Percentiles rank a stretch among this genome's conserved stretches.
Evolutionary conservation across 1,140 invertebrate genomes (phyloP).

Genomic region (Babylonia areolata): DNA sequence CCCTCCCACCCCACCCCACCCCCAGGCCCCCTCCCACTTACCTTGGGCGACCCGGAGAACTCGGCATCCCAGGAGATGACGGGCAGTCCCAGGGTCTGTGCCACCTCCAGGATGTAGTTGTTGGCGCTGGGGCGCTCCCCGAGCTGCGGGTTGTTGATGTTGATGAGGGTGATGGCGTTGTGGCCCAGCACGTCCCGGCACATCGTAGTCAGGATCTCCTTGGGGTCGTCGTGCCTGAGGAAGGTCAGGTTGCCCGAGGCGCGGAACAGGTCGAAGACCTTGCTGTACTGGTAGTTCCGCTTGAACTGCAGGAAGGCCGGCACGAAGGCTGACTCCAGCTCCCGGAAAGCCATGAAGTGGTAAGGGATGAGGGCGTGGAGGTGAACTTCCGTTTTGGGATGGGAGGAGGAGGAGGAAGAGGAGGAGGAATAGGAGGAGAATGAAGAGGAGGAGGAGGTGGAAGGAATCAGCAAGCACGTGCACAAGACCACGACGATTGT

Average conservation of each 20-base stretch:
- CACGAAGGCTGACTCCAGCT: constrained; percentile 34
- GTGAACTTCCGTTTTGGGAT: constrained; percentile 35
- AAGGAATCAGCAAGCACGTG: background rate
- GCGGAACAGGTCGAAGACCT: constrained; percentile 10
- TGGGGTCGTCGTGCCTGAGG: constrained; percentile 40
- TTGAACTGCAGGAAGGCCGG: constrained; percentile 35
- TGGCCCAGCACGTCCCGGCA: constrained; percentile 48
- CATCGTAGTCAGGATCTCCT: constrained; percentile 50
- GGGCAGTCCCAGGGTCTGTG: constrained; percentile 47
- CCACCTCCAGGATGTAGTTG: constrained; percentile 48
- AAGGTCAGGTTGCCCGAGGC: constrained; percentile 32
- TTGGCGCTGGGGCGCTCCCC: constrained; percentile 38
- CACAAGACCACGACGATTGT: background rate
- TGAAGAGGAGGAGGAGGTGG: background rate
- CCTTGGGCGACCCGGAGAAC: constrained; percentile 38
- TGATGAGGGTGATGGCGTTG: constrained; percentile 45
- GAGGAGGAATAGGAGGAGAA: no score
- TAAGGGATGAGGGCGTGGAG: constrained; percentile 49
- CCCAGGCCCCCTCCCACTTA: no score
- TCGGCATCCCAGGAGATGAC: constrained; percentile 56
- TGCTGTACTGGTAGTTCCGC: constrained; percentile 22
- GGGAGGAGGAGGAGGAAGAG: no score
- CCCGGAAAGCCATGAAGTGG: constrained; percentile 32
- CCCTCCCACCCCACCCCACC: no score
- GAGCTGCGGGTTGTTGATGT: constrained; percentile 51